phyloP scores from a whole-genome alignment of 2,797 vertebrate genomes.

The Cynodonichthys magdalenae region DNA sequence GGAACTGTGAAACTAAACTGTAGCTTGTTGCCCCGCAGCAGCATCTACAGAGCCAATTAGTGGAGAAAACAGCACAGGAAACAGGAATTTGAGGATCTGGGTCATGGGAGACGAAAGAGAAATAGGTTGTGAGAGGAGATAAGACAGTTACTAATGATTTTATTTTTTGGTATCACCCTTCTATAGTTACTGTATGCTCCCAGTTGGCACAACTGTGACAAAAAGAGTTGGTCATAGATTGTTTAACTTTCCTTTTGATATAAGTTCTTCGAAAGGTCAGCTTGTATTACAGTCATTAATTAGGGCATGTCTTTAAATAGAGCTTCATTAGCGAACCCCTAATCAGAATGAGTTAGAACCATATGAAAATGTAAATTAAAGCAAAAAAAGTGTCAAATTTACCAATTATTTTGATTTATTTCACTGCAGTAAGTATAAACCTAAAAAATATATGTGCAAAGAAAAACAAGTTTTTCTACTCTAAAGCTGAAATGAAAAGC shows the following conservation, averaged over 20 bases:
- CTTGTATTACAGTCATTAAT: neutral
- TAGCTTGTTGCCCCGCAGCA: slow-evolving; percentile 34
- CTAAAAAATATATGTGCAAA: no score
- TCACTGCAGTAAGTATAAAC: neutral
- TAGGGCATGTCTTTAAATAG: neutral
- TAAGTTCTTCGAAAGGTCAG: neutral
- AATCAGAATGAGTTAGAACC: neutral
- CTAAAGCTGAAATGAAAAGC: no score
- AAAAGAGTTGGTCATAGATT: neutral
- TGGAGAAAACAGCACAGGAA: slow-evolving; percentile 25
- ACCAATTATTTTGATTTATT: neutral
- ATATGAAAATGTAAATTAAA: neutral
- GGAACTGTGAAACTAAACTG: slow-evolving; percentile 11
- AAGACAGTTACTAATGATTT: slow-evolving; percentile 33
- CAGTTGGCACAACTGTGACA: slow-evolving; percentile 4
- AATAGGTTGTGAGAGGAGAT: slow-evolving; percentile 13
- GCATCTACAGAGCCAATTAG: slow-evolving; percentile 54
- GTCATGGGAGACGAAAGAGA: slow-evolving; percentile 36
- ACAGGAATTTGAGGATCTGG: slow-evolving; percentile 39
- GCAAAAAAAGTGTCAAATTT: neutral
- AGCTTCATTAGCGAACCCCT: neutral
- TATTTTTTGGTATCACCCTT: slow-evolving; percentile 1
- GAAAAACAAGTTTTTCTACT: no score
- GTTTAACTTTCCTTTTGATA: neutral
- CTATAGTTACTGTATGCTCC: slow-evolving; percentile 2